A percentile compares a stretch with the other conserved stretches of the same genome.
These are phyloP conservation scores for Phocoena phocoena DNA, from an alignment of 2,113 vertebrate genomes.

Conservation along the genomic window DNA sequence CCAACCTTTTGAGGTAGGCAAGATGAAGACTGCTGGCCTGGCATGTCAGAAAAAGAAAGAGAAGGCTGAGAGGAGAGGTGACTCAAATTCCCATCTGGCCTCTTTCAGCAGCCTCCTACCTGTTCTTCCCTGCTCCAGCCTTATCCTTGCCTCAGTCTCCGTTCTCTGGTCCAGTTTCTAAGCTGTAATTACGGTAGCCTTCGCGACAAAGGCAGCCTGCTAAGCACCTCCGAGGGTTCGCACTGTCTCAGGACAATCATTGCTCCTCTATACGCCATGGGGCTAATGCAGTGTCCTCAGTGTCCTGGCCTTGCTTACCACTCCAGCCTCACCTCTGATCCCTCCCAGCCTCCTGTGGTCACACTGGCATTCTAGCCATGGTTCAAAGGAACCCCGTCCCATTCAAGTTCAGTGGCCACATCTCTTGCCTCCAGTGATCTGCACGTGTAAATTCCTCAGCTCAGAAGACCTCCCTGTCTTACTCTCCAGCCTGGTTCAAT, in stretches of 20 bases:
- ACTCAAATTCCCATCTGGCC: background rate
- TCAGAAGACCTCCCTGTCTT: background rate
- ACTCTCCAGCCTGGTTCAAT: background rate
- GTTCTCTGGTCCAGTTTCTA: background rate
- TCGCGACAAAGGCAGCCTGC: background rate
- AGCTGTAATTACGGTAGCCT: background rate
- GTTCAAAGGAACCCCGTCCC: background rate
- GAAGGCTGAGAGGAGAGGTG: background rate
- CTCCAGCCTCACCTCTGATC: background rate
- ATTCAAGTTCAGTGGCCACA: background rate
- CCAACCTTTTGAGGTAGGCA: background rate
- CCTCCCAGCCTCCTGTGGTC: background rate
- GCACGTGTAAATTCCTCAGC: background rate
- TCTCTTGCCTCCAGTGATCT: background rate
- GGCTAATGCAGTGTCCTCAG: background rate
- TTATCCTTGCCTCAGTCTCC: background rate
- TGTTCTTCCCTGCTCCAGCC: background rate
- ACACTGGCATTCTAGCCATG: background rate
- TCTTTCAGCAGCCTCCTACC: background rate
- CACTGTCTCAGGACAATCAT: background rate
- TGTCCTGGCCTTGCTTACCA: background rate
- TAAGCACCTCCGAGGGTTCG: background rate
- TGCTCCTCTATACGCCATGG: fast-evolving
- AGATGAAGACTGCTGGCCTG: background rate
- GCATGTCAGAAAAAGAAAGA: background rate